A percentile compares a stretch with the other conserved stretches of the same genome.
Evolutionary conservation across 1,140 invertebrate genomes (phyloP).

Genomic region (Acromyrmex heyeri): DNA sequence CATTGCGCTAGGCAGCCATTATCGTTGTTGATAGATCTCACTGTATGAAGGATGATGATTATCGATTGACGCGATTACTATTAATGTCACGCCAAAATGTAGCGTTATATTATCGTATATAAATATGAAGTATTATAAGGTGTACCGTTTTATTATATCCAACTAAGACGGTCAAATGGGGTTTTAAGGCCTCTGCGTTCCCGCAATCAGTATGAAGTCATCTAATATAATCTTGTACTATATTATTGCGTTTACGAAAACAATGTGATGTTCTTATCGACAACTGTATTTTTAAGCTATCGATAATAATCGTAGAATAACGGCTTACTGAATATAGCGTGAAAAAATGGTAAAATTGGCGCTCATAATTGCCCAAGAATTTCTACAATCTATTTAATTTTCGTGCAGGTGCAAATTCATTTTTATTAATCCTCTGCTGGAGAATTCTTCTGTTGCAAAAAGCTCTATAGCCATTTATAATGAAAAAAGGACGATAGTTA

Average conservation of each 20-base stretch:
- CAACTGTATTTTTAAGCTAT: conserved; percentile 32
- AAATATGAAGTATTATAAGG: background rate
- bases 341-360: background rate
- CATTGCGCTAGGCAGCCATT: conserved; percentile 53
- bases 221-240: conserved; percentile 26
- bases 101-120: conserved; percentile 18
- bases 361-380: background rate
- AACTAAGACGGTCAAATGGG: background rate
- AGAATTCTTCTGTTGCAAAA: background rate
- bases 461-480: background rate
- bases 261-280: conserved; percentile 20
- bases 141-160: background rate
- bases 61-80: conserved; percentile 45
- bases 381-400: background rate
- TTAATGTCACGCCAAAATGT: conserved; percentile 31
- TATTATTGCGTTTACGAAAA: conserved; percentile 30
- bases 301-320: conserved; percentile 23
- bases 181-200: conserved; percentile 5
- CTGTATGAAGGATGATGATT: conserved; percentile 36
- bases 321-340: background rate
- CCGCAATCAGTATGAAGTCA: background rate
- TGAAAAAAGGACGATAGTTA: background rate
- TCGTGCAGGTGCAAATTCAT: conserved; percentile 6
- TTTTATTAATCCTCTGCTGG: background rate
- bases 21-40: conserved; percentile 58